A percentile compares a stretch with the other conserved stretches of the same genome.
Evolutionary conservation across 2,888 invertebrate species (phyloP).

Genomic region (Cheilosia pagana): DNA sequence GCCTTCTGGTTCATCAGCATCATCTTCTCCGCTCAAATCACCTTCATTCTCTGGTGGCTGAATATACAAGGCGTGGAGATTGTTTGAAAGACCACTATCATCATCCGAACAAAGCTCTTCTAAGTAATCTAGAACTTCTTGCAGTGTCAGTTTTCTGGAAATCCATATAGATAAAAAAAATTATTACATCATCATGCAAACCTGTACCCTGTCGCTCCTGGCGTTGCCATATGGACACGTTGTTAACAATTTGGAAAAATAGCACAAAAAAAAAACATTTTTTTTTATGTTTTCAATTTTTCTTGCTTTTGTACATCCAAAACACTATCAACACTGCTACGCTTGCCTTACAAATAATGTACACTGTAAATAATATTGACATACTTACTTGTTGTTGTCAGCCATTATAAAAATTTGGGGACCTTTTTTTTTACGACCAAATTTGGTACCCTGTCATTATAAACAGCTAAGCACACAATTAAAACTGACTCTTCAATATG

Average conservation of each 20-base stretch:
- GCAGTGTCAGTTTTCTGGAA: not conserved
- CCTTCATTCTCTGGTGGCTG: slow-evolving; percentile 45
- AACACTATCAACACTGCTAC: not conserved
- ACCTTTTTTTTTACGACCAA: too few species aligned
- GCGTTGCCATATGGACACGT: not conserved
- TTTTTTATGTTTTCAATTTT: not conserved
- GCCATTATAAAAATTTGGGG: too few species aligned
- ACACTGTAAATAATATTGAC: too few species aligned
- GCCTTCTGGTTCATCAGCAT: slow-evolving; percentile 36
- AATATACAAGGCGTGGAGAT: slow-evolving; percentile 31
- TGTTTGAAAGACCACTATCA: slow-evolving; percentile 10
- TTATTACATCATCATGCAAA: not conserved
- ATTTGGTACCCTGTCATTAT: too few species aligned
- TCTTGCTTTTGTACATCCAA: not conserved
- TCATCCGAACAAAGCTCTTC: slow-evolving; percentile 3
- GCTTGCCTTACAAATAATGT: not conserved
- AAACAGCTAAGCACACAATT: too few species aligned
- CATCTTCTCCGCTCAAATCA: slow-evolving; percentile 39
- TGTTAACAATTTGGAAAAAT: not conserved
- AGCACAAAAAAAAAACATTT: not conserved
- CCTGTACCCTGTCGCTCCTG: slow-evolving; percentile 2
- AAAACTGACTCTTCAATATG: too few species aligned
- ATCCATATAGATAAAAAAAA: not conserved
- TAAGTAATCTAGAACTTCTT: not conserved
- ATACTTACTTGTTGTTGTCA: too few species aligned